These are phyloP conservation scores for Hoplostethus atlanticus DNA, from an alignment of 2,797 vertebrate species.

Conservation along the genomic window DNA sequence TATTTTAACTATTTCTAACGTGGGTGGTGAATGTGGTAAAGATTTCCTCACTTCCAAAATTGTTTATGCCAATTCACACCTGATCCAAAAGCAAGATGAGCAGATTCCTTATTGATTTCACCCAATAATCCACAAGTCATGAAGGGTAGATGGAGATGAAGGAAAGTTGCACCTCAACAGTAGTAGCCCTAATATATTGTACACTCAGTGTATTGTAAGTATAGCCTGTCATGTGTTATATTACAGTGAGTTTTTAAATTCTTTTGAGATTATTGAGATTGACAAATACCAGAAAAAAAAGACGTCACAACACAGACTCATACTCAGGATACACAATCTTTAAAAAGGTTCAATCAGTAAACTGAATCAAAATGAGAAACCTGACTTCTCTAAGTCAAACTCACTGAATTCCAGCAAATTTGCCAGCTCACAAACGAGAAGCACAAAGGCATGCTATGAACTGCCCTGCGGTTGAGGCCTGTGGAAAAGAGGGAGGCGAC, in stretches of 20 bases:
- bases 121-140: too few species aligned
- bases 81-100: background rate
- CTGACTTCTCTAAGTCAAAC: background rate
- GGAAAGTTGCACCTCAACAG: too few species aligned
- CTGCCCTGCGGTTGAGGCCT: constrained; percentile 40
- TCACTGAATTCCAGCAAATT: constrained; percentile 38
- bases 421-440: constrained; percentile 44
- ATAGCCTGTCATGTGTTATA: background rate
- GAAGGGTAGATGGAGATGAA: too few species aligned
- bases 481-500: constrained; percentile 71
- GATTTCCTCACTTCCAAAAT: background rate
- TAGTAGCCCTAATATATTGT: background rate
- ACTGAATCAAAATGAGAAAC: background rate
- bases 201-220: background rate
- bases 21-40: too few species aligned
- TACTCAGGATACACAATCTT: too few species aligned
- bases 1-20: too few species aligned
- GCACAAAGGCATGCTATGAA: constrained; percentile 61
- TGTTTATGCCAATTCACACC: background rate
- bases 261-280: background rate
- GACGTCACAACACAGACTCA: too few species aligned
- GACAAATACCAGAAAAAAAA: too few species aligned
- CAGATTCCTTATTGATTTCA: background rate
- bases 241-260: background rate
- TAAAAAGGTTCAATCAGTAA: too few species aligned